Evolutionary conservation across 1,140 invertebrate genomes (phyloP).

Genomic region (Leptinotarsa texana): DNA sequence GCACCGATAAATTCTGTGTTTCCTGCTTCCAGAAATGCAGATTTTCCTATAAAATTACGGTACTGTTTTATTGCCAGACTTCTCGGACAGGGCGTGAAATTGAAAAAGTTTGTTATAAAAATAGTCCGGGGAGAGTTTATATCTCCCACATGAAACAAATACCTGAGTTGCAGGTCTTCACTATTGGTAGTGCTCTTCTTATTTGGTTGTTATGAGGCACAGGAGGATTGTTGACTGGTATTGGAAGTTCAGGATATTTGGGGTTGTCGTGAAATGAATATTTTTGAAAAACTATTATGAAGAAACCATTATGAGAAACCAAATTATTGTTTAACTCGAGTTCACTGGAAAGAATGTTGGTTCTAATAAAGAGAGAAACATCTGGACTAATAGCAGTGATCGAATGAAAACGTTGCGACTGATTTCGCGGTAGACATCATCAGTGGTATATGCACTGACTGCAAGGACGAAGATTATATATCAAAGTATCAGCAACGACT

Average conservation of each 20-base stretch:
- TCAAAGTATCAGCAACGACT: too few relatives aligned
- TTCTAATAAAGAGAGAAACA: too few relatives aligned
- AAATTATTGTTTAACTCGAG: too few relatives aligned
- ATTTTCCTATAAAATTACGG: conserved; percentile 32
- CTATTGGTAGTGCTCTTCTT: conserved; percentile 23
- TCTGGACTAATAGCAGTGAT: too few relatives aligned
- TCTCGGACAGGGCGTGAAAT: conserved; percentile 49
- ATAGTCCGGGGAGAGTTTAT: conserved; percentile 40
- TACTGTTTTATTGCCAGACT: conserved; percentile 42
- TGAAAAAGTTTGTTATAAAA: conserved; percentile 52
- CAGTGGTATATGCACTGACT: too few relatives aligned
- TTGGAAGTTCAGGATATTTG: too few relatives aligned
- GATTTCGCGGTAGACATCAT: too few relatives aligned
- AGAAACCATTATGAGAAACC: too few relatives aligned
- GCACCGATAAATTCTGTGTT: conserved; percentile 44
- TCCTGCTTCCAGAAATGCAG: conserved; percentile 39
- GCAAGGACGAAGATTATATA: too few relatives aligned
- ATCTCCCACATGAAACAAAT: conserved; percentile 46
- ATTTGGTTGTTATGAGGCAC: conserved; percentile 10
- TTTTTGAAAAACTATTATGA: background rate
- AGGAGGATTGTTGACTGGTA: conserved; percentile 21
- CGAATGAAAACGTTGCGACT: too few relatives aligned
- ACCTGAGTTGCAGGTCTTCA: conserved; percentile 29
- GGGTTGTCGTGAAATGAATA: background rate
- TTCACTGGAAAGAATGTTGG: too few relatives aligned